These are phyloP conservation scores for Rhagologus leucostigma DNA, from an alignment of 2,113 vertebrate genomes.

Conservation along the genomic window DNA sequence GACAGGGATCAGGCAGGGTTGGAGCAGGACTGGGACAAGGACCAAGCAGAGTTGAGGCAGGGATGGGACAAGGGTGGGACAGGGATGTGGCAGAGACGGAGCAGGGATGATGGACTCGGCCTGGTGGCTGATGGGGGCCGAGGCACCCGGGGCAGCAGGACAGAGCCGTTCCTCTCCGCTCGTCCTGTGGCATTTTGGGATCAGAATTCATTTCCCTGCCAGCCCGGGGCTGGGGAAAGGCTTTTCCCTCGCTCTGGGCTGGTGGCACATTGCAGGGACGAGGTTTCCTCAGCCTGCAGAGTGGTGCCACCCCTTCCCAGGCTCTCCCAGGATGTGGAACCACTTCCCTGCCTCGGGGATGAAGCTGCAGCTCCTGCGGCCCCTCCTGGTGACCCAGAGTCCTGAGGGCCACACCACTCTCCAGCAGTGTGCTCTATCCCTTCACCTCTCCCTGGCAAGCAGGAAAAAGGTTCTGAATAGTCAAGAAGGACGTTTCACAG, in stretches of 20 bases:
- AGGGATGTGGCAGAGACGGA: fast-evolving
- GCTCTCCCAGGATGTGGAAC: not conserved
- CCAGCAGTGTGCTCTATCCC: not conserved
- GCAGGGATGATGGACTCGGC: no score
- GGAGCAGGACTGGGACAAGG: not conserved
- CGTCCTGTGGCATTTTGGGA: fast-evolving
- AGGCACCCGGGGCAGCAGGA: not conserved
- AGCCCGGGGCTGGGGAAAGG: not conserved
- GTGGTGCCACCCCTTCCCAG: not conserved
- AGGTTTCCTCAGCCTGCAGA: not conserved
- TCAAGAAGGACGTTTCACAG: not conserved
- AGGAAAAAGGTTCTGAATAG: not conserved
- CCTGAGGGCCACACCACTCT: not conserved
- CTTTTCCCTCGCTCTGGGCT: not conserved
- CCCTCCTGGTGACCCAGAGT: not conserved
- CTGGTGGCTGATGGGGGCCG: not conserved
- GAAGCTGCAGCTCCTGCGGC: not conserved
- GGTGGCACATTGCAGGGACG: not conserved
- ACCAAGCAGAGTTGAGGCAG: no score
- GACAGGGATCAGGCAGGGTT: no score
- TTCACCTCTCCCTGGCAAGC: not conserved
- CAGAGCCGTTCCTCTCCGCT: not conserved
- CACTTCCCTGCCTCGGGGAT: not conserved
- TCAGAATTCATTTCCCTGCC: not conserved
- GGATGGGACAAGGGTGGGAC: not conserved